These are phyloP conservation scores for Nephrotoma appendiculata DNA, from an alignment of 2,888 invertebrate species.

Conservation along the genomic window DNA sequence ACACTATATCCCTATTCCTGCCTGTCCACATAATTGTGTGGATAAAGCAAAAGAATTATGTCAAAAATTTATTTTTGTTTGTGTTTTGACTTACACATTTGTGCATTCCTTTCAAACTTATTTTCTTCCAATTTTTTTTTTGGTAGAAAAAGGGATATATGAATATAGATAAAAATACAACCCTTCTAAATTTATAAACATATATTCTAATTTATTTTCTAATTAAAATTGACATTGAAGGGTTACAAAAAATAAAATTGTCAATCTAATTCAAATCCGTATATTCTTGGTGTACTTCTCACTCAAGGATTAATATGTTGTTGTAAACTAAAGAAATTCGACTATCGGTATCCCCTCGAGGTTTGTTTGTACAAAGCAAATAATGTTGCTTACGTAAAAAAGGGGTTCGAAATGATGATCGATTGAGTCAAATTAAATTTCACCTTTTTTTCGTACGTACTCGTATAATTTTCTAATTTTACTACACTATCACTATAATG, in stretches of 20 bases:
- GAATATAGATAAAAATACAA: not conserved
- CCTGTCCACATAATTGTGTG: too few species aligned
- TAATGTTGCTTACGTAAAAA: not conserved
- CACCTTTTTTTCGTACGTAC: not conserved
- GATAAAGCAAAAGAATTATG: too few species aligned
- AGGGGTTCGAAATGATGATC: not conserved
- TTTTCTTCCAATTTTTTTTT: too few species aligned
- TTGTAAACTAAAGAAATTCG: not conserved
- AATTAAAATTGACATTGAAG: not conserved
- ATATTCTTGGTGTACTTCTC: not conserved
- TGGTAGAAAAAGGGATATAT: too few species aligned
- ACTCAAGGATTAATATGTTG: not conserved
- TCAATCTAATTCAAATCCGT: not conserved
- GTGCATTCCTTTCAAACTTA: too few species aligned
- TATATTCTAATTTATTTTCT: not conserved
- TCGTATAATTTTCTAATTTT: not conserved
- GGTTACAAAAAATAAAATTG: not conserved
- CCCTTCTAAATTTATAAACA: not conserved
- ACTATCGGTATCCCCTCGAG: not conserved
- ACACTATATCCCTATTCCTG: too few species aligned
- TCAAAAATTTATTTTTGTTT: too few species aligned
- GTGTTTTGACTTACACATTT: too few species aligned
- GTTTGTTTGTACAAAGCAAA: not conserved
- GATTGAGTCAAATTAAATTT: not conserved
- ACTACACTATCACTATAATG: not conserved